phyloP scores from a whole-genome alignment of 2,113 vertebrate genomes.

The Camarhynchus parvulus region DNA sequence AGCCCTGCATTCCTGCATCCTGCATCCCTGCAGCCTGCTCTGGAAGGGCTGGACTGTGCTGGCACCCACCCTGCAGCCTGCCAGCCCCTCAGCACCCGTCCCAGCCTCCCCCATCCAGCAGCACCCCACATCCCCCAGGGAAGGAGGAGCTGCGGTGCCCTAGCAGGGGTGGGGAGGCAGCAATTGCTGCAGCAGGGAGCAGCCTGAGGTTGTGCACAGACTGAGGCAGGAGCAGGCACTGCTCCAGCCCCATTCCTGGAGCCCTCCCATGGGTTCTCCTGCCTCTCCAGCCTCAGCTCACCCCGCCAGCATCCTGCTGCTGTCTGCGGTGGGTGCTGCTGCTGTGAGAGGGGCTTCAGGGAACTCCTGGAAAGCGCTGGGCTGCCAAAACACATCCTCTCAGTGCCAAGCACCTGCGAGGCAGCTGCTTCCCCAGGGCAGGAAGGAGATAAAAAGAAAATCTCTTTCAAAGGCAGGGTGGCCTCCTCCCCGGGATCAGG shows the following conservation, averaged over 20 bases:
- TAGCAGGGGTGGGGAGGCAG: not conserved
- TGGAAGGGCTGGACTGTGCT: not conserved
- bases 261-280: not conserved
- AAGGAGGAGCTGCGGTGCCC: not conserved
- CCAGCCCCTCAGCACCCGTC: not conserved
- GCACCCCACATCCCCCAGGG: not conserved
- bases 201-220: not conserved
- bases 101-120: not conserved
- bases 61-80: not conserved
- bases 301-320: not conserved
- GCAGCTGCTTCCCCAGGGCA: not conserved
- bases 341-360: fast-evolving
- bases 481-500: not conserved
- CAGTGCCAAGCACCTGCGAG: not conserved
- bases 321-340: not conserved
- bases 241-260: not conserved
- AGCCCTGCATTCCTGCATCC: not conserved
- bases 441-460: not conserved
- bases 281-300: not conserved
- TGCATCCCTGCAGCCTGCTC: not conserved
- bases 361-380: not conserved
- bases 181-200: not conserved
- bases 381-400: not conserved
- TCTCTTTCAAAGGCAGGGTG: not conserved
- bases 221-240: not conserved